Conservation (phyloP, 1,140 invertebrate species). For the Calephelis virginiensis region DNA sequence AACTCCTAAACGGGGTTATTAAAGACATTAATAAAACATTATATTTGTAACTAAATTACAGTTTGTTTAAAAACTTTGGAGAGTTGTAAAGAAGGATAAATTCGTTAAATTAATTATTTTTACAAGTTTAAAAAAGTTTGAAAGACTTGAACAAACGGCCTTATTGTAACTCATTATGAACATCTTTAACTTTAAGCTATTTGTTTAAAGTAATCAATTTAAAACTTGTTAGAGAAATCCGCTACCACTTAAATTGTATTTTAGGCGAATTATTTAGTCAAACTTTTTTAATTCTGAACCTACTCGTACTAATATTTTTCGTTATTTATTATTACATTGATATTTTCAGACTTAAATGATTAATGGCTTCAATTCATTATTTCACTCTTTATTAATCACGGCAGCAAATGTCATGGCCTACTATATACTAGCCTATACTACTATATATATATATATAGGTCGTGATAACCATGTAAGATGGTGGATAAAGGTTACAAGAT, state of each 20-base stretch:
- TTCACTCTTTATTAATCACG: too few relatives aligned
- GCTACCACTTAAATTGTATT: background rate
- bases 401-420: too few relatives aligned
- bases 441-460: too few relatives aligned
- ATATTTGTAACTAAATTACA: constrained; percentile 8
- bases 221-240: background rate
- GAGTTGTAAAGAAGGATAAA: background rate
- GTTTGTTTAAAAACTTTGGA: background rate
- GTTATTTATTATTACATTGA: too few relatives aligned
- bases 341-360: too few relatives aligned
- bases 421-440: too few relatives aligned
- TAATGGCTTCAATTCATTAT: too few relatives aligned
- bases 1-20: too few relatives aligned
- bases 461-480: too few relatives aligned
- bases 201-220: background rate
- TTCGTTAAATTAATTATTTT: constrained; percentile 13
- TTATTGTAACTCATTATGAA: constrained; percentile 7
- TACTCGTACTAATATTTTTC: too few relatives aligned
- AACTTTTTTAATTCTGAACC: background rate
- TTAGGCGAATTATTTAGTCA: background rate
- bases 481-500: too few relatives aligned
- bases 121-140: background rate
- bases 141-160: background rate
- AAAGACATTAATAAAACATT: constrained; percentile 6
- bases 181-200: background rate